These are phyloP conservation scores for Eulithis testata DNA, from an alignment of 2,888 invertebrate species.

Conservation along the genomic window DNA sequence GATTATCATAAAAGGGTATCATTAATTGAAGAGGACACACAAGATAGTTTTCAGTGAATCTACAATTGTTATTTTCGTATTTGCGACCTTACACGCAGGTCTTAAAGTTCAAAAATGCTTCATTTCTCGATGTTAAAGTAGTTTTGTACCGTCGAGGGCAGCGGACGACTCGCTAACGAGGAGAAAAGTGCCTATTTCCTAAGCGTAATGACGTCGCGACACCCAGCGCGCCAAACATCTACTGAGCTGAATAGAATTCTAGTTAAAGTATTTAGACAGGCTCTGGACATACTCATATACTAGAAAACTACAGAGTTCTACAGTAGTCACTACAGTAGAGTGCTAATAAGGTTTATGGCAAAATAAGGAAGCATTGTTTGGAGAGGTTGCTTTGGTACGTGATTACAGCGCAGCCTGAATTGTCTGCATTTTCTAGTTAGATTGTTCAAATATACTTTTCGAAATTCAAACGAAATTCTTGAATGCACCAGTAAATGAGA, in stretches of 20 bases:
- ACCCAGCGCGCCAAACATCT: constrained; percentile 58
- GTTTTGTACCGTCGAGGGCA: constrained; percentile 57
- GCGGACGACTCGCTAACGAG: constrained; percentile 78
- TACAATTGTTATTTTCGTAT: constrained; percentile 13
- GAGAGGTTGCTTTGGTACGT: constrained; percentile 24
- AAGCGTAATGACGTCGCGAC: constrained; percentile 78
- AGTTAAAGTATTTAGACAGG: constrained; percentile 52
- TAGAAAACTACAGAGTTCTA: constrained; percentile 13
- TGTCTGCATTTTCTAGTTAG: constrained; percentile 8
- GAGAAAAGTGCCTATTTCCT: constrained; percentile 84
- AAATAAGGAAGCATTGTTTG: constrained; percentile 36
- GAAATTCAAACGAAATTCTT: not conserved
- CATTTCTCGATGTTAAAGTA: constrained; percentile 39
- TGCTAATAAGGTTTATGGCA: constrained; percentile 37
- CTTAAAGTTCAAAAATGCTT: constrained; percentile 34
- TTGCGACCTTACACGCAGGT: constrained; percentile 18
- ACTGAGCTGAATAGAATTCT: constrained; percentile 49
- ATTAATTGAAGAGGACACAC: constrained; percentile 53
- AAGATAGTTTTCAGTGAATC: constrained; percentile 49
- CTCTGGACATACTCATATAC: constrained; percentile 32
- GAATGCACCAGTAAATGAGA: not conserved
- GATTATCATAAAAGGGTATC: constrained; percentile 41
- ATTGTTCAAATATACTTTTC: constrained; percentile 6
- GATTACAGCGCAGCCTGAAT: constrained; percentile 13
- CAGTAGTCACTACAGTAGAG: constrained; percentile 22